phyloP scores from a whole-genome alignment of 1,140 invertebrate genomes.

The Bathynomus jamesi region DNA sequence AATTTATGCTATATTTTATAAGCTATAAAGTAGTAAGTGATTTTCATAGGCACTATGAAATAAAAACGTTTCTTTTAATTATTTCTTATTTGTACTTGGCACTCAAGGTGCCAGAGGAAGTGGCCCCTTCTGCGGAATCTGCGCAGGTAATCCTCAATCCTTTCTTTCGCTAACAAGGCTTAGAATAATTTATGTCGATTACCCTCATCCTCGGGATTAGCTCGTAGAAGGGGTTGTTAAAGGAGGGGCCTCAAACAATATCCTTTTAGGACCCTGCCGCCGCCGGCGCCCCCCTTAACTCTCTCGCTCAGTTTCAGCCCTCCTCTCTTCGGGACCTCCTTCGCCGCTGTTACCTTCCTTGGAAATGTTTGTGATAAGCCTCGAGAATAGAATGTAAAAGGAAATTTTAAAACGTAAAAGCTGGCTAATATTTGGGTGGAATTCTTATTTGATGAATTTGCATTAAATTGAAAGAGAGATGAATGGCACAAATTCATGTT shows the following conservation, averaged over 20 bases:
- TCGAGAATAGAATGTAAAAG: no score
- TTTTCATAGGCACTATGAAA: no score
- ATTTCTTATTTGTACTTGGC: not conserved
- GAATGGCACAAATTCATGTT: not conserved
- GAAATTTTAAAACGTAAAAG: not conserved
- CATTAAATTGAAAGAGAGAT: not conserved
- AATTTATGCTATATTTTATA: no score
- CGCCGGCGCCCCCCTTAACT: not conserved
- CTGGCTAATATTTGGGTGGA: not conserved
- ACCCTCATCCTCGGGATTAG: not conserved
- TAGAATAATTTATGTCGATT: slow-evolving; percentile 1
- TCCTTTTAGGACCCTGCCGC: not conserved
- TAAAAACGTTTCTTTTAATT: not conserved
- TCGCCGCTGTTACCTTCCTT: not conserved
- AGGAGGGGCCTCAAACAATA: not conserved
- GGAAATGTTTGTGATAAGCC: not conserved
- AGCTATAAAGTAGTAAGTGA: no score
- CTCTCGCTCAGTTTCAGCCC: no score
- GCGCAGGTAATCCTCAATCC: not conserved
- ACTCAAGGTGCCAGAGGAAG: not conserved
- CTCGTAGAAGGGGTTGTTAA: not conserved
- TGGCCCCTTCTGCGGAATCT: not conserved
- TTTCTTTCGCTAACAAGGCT: slow-evolving; percentile 1
- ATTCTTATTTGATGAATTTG: not conserved
- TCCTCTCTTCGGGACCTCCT: not conserved